Percentiles rank a stretch among this genome's conserved stretches.
phyloP scores from a whole-genome alignment of 2,888 invertebrate genomes.

The Apomyelois bistriatella region DNA sequence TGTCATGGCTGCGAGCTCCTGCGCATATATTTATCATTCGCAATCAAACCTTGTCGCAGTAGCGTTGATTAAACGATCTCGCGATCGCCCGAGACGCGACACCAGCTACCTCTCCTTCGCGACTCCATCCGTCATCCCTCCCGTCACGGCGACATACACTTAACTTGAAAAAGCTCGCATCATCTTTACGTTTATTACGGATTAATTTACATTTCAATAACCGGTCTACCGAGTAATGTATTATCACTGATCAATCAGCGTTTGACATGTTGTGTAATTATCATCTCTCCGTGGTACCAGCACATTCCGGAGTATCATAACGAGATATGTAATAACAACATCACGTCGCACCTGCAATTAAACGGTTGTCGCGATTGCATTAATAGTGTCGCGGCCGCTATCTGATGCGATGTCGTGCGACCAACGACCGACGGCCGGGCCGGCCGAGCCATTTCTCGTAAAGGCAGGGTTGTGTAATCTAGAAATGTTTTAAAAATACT shows the following conservation, averaged over 20 bases:
- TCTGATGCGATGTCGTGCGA: slow-evolving; percentile 40
- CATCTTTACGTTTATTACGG: slow-evolving; percentile 39
- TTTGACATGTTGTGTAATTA: slow-evolving; percentile 65
- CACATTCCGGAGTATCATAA: slow-evolving; percentile 25
- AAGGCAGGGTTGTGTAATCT: slow-evolving; percentile 23
- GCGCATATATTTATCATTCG: slow-evolving; percentile 56
- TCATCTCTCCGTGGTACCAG: slow-evolving; percentile 47
- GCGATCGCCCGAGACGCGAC: slow-evolving; percentile 34
- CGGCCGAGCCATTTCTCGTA: slow-evolving; percentile 3
- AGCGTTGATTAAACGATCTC: slow-evolving; percentile 57
- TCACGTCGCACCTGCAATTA: slow-evolving; percentile 56
- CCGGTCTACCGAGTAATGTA: slow-evolving; percentile 45
- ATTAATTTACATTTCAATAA: slow-evolving; percentile 47
- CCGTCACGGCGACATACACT: slow-evolving; percentile 13
- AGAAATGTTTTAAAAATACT: too few relatives aligned
- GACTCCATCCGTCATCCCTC: slow-evolving; percentile 34
- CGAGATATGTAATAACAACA: slow-evolving; percentile 52
- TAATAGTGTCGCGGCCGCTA: slow-evolving; percentile 60
- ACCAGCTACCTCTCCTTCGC: slow-evolving; percentile 20
- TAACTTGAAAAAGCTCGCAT: slow-evolving; percentile 25
- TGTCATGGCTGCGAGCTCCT: slow-evolving; percentile 12
- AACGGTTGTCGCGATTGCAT: slow-evolving; percentile 56
- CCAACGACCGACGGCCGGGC: slow-evolving; percentile 14
- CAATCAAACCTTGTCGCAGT: slow-evolving; percentile 56
- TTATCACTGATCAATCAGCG: slow-evolving; percentile 62